Percentiles rank a stretch among this genome's conserved stretches.
Conservation (phyloP, 2,113 vertebrate species). For the Pungitius pungitius region DNA sequence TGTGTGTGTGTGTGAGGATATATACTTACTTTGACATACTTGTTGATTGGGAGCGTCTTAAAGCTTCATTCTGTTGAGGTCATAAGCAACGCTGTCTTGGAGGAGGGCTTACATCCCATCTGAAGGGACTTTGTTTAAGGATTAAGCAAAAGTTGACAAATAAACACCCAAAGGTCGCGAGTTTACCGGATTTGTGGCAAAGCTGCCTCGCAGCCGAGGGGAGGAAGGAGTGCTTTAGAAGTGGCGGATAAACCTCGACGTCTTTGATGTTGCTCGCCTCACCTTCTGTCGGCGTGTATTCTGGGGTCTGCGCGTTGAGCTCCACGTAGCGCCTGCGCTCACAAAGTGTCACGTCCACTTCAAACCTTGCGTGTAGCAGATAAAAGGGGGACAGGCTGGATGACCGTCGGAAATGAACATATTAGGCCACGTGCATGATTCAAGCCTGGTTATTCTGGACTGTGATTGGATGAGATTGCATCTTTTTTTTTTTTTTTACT, state of each 20-base stretch:
- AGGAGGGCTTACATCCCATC: constrained; percentile 45
- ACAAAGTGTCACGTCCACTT: constrained; percentile 5
- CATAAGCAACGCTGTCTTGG: constrained; percentile 19
- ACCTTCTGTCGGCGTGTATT: constrained; percentile 6
- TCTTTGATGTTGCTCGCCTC: constrained; percentile 14
- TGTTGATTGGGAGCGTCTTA: constrained; percentile 36
- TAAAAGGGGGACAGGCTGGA: not conserved
- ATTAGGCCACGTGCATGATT: constrained; percentile 12
- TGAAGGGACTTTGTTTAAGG: constrained; percentile 45
- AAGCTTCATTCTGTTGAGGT: constrained; percentile 54
- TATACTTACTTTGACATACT: constrained; percentile 48
- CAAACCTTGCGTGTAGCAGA: constrained; percentile 12
- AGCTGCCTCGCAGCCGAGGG: constrained; percentile 4
- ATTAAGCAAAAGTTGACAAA: constrained; percentile 55
- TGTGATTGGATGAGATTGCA: constrained; percentile 32
- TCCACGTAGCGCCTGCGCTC: not conserved
- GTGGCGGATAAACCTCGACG: not conserved
- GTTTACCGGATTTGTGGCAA: constrained; percentile 38
- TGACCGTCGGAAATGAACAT: constrained; percentile 5
- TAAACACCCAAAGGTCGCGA: constrained; percentile 52
- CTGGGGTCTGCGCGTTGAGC: not conserved
- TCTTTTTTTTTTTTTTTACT: constrained; percentile 4
- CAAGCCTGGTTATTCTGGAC: not conserved
- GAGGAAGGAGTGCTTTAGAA: constrained; percentile 7
- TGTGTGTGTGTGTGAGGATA: constrained; percentile 23